These are phyloP conservation scores for Germaria angustata DNA, from an alignment of 2,888 invertebrate genomes.

Conservation along the genomic window DNA sequence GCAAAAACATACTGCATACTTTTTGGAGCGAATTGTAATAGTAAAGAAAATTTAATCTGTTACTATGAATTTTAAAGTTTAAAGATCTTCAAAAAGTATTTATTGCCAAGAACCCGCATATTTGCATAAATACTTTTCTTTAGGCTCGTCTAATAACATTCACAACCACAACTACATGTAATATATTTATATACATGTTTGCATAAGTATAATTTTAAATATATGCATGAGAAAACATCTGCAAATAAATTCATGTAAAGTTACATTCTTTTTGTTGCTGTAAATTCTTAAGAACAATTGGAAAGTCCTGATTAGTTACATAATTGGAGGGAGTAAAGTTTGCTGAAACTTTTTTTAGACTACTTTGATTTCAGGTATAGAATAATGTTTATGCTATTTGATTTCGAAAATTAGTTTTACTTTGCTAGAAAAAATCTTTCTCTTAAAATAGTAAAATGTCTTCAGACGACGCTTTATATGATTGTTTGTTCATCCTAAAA, in stretches of 20 bases:
- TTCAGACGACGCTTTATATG: too few relatives aligned
- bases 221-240: background rate
- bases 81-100: constrained; percentile 41
- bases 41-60: background rate
- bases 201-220: background rate
- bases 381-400: too few relatives aligned
- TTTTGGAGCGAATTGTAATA: constrained; percentile 22
- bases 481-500: too few relatives aligned
- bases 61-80: background rate
- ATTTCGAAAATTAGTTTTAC: too few relatives aligned
- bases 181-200: background rate
- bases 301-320: background rate
- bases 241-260: background rate
- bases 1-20: constrained; percentile 13
- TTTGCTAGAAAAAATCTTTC: too few relatives aligned
- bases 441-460: too few relatives aligned
- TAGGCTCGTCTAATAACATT: background rate
- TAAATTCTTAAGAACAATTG: background rate
- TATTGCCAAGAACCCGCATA: constrained; percentile 49
- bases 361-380: too few relatives aligned
- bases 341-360: too few relatives aligned
- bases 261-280: background rate
- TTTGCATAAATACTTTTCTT: constrained; percentile 46
- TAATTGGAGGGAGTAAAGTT: too few relatives aligned
- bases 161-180: background rate